These are phyloP conservation scores for Cheilosia impressa DNA, from an alignment of 2,888 invertebrate species.

Conservation along the genomic window DNA sequence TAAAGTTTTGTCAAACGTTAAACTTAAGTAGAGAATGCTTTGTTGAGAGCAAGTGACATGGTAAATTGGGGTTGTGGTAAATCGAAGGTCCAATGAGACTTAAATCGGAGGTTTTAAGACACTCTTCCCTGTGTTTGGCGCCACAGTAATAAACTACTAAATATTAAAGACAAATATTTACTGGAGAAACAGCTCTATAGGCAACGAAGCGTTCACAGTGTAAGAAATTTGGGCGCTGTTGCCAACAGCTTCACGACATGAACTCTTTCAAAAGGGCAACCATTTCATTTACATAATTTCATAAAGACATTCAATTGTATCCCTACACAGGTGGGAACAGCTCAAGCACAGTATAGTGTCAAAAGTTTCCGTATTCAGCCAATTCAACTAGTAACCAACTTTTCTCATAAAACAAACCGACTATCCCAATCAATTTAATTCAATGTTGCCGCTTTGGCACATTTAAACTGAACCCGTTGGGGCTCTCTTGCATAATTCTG, in stretches of 20 bases:
- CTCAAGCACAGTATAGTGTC: not conserved
- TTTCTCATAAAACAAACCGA: slow-evolving; percentile 19
- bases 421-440: slow-evolving; percentile 44
- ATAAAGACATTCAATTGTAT: not conserved
- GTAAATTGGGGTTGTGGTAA: no score
- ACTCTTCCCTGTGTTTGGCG: no score
- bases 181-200: no score
- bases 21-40: no score
- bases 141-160: no score
- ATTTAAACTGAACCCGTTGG: slow-evolving; percentile 19
- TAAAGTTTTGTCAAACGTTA: no score
- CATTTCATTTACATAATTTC: not conserved
- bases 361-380: not conserved
- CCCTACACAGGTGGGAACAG: not conserved
- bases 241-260: not conserved
- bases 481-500: slow-evolving; percentile 34
- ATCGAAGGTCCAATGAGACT: no score
- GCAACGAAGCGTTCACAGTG: no score
- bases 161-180: no score
- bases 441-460: slow-evolving; percentile 13
- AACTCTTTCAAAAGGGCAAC: not conserved
- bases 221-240: no score
- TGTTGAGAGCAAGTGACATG: no score
- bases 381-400: not conserved
- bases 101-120: no score